phyloP scores from a whole-genome alignment of 2,888 invertebrate species.

The Troilus luridus region DNA sequence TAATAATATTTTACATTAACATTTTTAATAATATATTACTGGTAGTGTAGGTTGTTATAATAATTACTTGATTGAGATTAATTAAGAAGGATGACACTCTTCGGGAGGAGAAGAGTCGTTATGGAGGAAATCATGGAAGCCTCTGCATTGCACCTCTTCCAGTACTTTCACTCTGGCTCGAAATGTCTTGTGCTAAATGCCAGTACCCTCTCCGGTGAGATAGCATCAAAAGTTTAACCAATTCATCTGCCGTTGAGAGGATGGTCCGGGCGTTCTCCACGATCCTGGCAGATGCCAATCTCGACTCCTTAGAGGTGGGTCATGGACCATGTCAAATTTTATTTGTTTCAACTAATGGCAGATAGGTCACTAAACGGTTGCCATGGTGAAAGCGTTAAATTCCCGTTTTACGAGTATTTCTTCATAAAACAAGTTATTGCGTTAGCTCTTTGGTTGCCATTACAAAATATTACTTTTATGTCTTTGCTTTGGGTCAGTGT shows the following conservation, averaged over 20 bases:
- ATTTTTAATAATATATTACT: background rate
- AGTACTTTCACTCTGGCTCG: background rate
- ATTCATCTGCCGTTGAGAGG: background rate
- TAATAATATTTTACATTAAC: background rate
- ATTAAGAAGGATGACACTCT: background rate
- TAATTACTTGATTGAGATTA: background rate
- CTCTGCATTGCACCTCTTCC: slow-evolving; percentile 16
- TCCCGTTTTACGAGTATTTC: slow-evolving; percentile 14
- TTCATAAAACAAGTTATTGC: slow-evolving; percentile 37
- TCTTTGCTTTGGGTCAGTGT: slow-evolving; percentile 1
- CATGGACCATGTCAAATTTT: background rate
- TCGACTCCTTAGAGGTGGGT: background rate
- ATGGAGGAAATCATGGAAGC: background rate
- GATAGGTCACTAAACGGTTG: background rate
- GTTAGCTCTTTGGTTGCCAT: slow-evolving; percentile 10
- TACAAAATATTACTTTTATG: slow-evolving; percentile 38
- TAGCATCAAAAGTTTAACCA: slow-evolving; percentile 40
- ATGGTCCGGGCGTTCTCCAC: background rate
- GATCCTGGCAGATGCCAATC: background rate
- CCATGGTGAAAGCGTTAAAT: background rate
- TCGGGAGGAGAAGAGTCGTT: background rate
- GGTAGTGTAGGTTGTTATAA: background rate
- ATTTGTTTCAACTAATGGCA: slow-evolving; percentile 11
- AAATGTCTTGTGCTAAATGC: slow-evolving; percentile 39
- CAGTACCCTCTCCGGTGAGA: slow-evolving; percentile 10